Conservation (phyloP, 2,888 invertebrate genomes). For the Acanthosepion pharaonis region DNA sequence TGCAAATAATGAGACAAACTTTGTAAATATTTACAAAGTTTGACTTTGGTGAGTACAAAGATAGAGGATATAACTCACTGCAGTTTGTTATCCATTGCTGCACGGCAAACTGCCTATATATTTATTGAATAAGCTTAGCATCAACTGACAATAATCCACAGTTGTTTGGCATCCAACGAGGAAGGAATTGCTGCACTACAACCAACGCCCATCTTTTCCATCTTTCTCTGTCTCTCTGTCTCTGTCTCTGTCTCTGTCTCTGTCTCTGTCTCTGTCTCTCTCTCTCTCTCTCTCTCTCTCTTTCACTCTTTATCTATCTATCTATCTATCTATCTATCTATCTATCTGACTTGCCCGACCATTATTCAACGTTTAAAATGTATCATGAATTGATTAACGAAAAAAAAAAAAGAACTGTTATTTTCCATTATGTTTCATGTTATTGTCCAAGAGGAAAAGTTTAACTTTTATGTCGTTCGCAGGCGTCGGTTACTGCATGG, state of each 20-base stretch:
- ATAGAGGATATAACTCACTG: too few species aligned
- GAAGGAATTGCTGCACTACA: too few species aligned
- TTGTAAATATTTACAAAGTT: too few species aligned
- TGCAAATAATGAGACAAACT: too few species aligned
- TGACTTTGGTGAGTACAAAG: too few species aligned
- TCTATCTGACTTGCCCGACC: not conserved
- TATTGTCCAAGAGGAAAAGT: not conserved
- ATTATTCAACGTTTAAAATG: not conserved
- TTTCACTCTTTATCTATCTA: too few species aligned
- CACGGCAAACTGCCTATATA: not conserved
- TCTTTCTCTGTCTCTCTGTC: not conserved
- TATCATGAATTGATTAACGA: not conserved
- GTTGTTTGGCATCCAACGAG: too few species aligned
- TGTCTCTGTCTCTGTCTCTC: not conserved
- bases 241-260: not conserved
- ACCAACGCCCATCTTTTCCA: not conserved
- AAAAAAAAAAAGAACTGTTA: not conserved
- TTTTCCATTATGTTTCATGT: not conserved
- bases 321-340: too few species aligned
- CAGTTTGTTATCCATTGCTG: not conserved
- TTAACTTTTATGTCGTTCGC: constrained; percentile 44
- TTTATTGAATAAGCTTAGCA: too few species aligned
- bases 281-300: too few species aligned
- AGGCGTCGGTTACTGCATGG: constrained; percentile 67
- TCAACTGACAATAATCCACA: too few species aligned